Conservation (phyloP, 2,888 invertebrate genomes). For the Rosalia funebris region DNA sequence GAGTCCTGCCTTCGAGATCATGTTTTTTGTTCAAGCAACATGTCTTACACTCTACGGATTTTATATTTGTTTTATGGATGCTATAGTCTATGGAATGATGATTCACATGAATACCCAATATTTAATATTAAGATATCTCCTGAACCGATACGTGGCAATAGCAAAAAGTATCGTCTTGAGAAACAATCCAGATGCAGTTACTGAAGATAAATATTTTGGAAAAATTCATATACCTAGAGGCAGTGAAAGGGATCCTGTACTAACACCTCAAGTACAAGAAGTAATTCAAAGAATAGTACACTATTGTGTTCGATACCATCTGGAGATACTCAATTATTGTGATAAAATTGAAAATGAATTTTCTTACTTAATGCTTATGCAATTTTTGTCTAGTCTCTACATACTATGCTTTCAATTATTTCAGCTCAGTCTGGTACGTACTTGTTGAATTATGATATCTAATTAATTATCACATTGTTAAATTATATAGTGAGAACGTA, state of each 20-base stretch:
- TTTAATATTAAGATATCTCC: slow-evolving; percentile 19
- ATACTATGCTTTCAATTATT: slow-evolving; percentile 39
- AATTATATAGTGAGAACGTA: too few species aligned
- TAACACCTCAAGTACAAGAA: slow-evolving; percentile 8
- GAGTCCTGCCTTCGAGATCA: slow-evolving; percentile 28
- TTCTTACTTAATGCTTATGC: slow-evolving; percentile 32
- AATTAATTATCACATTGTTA: too few species aligned
- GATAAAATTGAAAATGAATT: slow-evolving; percentile 35
- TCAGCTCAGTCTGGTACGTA: slow-evolving; percentile 35
- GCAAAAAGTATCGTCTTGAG: neutral
- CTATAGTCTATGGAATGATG: slow-evolving; percentile 32
- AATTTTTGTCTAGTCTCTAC: slow-evolving; percentile 36
- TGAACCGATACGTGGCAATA: neutral
- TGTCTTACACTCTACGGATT: slow-evolving; percentile 24
- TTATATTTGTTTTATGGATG: slow-evolving; percentile 30
- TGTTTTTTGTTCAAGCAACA: slow-evolving; percentile 27
- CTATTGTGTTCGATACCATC: slow-evolving; percentile 33
- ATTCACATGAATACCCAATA: slow-evolving; percentile 33
- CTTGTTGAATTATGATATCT: too few species aligned
- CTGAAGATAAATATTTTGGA: neutral
- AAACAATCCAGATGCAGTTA: neutral
- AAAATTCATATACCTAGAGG: neutral
- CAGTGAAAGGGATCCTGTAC: neutral
- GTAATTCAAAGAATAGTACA: slow-evolving; percentile 18
- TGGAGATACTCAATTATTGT: slow-evolving; percentile 33